Evolutionary conservation across 1,140 invertebrate species (phyloP).

Genomic region (Solenopsis invicta): DNA sequence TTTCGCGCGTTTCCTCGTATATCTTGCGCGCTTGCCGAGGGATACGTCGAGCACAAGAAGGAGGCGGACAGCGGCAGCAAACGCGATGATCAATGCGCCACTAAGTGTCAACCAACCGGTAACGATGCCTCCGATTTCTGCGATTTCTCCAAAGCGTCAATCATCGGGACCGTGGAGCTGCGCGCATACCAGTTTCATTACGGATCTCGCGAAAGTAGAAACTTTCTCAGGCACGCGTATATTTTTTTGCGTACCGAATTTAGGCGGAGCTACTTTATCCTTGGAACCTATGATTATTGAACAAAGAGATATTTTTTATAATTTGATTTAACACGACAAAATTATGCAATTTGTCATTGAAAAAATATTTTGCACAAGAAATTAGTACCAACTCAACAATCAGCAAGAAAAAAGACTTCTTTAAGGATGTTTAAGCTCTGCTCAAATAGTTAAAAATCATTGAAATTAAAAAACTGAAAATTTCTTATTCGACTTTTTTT

Average conservation of each 20-base stretch:
- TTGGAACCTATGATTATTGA: background rate
- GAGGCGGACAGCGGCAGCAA: constrained; percentile 44
- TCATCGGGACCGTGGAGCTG: constrained; percentile 8
- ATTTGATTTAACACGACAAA: background rate
- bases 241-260: constrained; percentile 22
- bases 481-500: too few species aligned
- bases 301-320: background rate
- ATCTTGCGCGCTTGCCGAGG: constrained; percentile 53
- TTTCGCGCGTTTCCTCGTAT: constrained; percentile 28
- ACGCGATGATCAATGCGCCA: constrained; percentile 61
- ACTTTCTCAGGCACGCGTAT: constrained; percentile 37
- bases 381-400: too few species aligned
- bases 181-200: constrained; percentile 40
- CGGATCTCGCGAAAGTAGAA: constrained; percentile 53
- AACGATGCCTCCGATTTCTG: constrained; percentile 61
- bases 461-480: too few species aligned
- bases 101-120: constrained; percentile 45
- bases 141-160: constrained; percentile 60
- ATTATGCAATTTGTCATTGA: background rate
- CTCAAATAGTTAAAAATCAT: too few species aligned
- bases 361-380: too few species aligned
- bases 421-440: too few species aligned
- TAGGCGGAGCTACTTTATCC: background rate
- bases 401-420: too few species aligned
- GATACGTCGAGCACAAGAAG: constrained; percentile 59